Conservation (phyloP, 2,888 invertebrate genomes). For the Platycheirus albimanus region DNA sequence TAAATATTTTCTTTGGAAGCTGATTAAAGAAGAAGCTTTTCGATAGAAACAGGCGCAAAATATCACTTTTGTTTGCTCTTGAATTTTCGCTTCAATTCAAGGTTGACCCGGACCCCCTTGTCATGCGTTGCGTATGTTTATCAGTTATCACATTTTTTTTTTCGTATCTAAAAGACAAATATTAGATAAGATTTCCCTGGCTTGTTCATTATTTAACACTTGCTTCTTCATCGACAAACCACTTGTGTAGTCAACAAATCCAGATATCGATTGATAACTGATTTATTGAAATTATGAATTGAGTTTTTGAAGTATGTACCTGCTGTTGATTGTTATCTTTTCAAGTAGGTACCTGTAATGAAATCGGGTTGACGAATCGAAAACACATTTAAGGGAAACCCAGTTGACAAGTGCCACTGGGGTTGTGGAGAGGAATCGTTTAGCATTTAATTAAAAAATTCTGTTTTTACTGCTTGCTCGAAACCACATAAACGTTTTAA, state of each 20-base stretch:
- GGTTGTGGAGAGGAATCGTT: too few species aligned
- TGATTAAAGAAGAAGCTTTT: neutral
- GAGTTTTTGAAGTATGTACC: neutral
- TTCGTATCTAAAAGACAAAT: conserved; percentile 14
- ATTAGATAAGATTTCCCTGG: conserved; percentile 30
- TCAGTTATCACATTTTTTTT: too few species aligned
- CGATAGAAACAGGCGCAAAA: neutral
- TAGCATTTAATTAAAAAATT: too few species aligned
- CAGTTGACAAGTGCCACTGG: too few species aligned
- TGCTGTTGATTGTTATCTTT: neutral
- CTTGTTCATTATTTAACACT: conserved; percentile 45
- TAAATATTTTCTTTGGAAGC: neutral
- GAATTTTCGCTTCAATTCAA: conserved; percentile 5
- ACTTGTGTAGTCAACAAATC: conserved; percentile 31
- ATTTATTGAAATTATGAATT: conserved; percentile 21
- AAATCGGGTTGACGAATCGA: neutral
- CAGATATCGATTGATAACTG: conserved; percentile 20
- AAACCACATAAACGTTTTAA: too few species aligned
- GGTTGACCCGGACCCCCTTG: neutral
- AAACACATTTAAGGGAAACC: too few species aligned
- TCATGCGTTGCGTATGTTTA: conserved; percentile 22
- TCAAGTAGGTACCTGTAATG: neutral
- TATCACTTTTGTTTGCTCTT: neutral
- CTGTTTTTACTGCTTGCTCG: too few species aligned
- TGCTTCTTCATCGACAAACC: neutral